Base-by-base conservation (phyloP, 2,113 vertebrate genomes). In the Tachuris rubrigastra region DNA sequence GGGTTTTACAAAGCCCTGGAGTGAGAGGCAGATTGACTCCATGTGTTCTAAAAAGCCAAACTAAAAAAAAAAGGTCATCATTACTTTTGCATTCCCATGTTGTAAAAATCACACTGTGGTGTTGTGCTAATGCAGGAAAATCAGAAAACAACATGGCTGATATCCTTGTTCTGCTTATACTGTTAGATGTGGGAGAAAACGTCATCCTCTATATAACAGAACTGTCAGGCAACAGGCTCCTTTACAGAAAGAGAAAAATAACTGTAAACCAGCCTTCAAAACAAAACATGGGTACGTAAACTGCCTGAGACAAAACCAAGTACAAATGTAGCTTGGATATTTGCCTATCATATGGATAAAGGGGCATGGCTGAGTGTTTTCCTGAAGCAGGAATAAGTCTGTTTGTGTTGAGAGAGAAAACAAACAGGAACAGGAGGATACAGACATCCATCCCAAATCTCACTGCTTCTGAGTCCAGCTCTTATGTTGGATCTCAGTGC, bases 41-140 rank as follows among this genome's bases (percentile, higher is more conserved):
- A 85, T 50, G n/a, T 87, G 81, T 79, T 94, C 81, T 68, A 78
- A 87, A 87, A 94, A 89, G 53, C 24, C 69, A 67, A 87, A 68
- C 22, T 73, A 23, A 85, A 90, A 80, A 90, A 80, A 74, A 80
- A 67, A 42, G 68, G 65, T 53, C 3, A 19, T 74, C 12, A 53
- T 47, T 79, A 31, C 19, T 94, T 85, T 69, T 68, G 59, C 30
- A 73, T 92, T 93, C 63, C 37, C 68, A 27, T 63, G 31, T 59
- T 75, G 58, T 71, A 63, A 53, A 56, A 37, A 46, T 65, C 46
- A 60, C n/a, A 79, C 37, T 5, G 4, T 7, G 76, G 49, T 9
- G 2, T 14, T 86, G 39, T 78, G 65, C 39, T 93, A 78, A 63
- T 52, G 66, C 78, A 77, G 33, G 30, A 89, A 85, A 63, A 92